Evolutionary conservation across 2,113 vertebrate species (phyloP).

Genomic region (Strix aluco): DNA sequence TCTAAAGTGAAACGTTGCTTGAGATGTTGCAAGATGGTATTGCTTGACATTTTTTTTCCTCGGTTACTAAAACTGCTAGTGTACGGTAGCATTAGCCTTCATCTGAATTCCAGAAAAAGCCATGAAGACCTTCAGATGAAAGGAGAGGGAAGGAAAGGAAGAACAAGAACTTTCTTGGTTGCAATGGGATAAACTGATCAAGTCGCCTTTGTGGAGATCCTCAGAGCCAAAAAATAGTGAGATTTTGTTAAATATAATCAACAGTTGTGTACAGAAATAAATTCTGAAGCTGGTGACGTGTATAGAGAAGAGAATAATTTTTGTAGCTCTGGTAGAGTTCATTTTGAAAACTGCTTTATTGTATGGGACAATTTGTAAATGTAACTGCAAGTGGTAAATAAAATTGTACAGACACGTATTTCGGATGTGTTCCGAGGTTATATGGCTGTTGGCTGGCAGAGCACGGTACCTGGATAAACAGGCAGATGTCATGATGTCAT

Average conservation of each 20-base stretch:
- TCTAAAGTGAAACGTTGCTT: neutral
- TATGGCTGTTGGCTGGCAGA: neutral
- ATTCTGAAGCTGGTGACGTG: neutral
- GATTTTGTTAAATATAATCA: neutral
- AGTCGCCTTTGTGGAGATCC: conserved; percentile 34
- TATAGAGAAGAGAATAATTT: conserved; percentile 24
- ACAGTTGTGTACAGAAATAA: neutral
- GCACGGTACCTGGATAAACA: rapidly evolving
- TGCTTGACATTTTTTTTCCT: neutral
- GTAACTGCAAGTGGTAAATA: conserved; percentile 47
- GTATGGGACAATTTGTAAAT: conserved; percentile 25
- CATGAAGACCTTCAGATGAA: neutral
- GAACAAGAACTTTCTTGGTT: neutral
- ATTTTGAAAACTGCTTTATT: neutral
- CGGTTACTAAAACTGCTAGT: neutral
- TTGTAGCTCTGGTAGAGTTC: conserved; percentile 15
- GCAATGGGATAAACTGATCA: neutral
- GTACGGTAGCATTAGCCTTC: neutral
- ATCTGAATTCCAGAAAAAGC: neutral
- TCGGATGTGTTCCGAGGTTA: neutral
- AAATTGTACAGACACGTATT: conserved; percentile 11
- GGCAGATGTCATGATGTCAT: too few relatives aligned
- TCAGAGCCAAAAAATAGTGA: neutral
- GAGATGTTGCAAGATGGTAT: neutral
- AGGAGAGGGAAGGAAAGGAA: neutral